Conservation (phyloP, 2,113 vertebrate species). For the Menura novaehollandiae region DNA sequence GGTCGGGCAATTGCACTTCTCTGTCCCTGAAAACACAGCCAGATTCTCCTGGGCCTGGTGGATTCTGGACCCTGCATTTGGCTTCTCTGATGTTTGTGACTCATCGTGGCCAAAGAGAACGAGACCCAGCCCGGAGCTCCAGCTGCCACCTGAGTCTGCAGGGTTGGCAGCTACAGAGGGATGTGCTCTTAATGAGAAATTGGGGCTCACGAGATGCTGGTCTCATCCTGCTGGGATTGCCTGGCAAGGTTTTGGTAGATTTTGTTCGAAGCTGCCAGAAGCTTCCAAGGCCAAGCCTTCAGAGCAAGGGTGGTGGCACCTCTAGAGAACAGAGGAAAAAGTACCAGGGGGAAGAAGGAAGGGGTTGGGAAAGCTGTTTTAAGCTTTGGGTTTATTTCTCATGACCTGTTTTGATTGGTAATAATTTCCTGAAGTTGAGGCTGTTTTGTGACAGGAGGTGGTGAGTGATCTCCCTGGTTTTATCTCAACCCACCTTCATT, state of each 20-base stretch:
- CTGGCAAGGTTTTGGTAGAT: neutral
- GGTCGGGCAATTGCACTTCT: neutral
- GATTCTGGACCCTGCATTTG: neutral
- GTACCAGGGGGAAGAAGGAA: accelerated
- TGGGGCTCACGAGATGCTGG: neutral
- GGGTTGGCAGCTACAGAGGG: neutral
- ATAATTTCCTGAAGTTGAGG: neutral
- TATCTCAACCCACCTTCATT: neutral
- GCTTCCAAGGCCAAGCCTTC: neutral
- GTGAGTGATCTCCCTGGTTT: neutral
- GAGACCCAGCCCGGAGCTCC: neutral
- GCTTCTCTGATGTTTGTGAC: neutral
- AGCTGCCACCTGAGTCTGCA: neutral
- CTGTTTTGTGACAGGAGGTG: neutral
- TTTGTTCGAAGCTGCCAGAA: neutral
- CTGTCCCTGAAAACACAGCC: neutral
- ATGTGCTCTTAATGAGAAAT: neutral
- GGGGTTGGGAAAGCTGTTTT: neutral
- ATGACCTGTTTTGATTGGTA: accelerated
- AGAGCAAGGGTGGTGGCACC: neutral
- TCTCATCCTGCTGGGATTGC: neutral
- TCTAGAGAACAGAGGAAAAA: neutral
- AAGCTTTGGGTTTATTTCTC: neutral
- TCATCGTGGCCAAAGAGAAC: neutral
- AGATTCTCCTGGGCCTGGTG: neutral